phyloP scores from a whole-genome alignment of 1,140 invertebrate species.

The Heliconius hermathena region DNA sequence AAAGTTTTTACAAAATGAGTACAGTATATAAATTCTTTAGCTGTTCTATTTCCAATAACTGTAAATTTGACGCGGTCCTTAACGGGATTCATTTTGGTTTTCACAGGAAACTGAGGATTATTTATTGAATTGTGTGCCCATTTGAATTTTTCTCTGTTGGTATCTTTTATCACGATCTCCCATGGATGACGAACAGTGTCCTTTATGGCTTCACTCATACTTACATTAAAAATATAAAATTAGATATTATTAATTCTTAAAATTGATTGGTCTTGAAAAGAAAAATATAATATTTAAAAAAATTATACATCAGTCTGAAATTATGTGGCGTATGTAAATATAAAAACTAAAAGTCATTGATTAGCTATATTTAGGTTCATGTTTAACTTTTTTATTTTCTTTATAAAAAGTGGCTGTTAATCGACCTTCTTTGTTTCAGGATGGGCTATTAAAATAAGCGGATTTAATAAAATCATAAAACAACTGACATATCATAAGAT shows the following conservation, averaged over 20 bases:
- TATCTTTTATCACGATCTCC: constrained; percentile 57
- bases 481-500: too few relatives aligned
- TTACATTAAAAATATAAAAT: not conserved
- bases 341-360: not conserved
- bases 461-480: too few relatives aligned
- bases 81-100: constrained; percentile 38
- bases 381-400: not conserved
- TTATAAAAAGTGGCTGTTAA: not conserved
- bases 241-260: not conserved
- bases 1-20: constrained; percentile 60
- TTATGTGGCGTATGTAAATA: not conserved
- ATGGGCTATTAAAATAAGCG: too few relatives aligned
- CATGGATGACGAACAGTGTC: constrained; percentile 57
- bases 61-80: constrained; percentile 54
- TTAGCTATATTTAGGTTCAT: not conserved
- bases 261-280: not conserved
- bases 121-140: constrained; percentile 64
- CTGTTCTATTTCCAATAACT: constrained; percentile 63
- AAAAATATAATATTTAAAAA: not conserved
- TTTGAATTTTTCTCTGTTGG: constrained; percentile 51
- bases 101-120: constrained; percentile 57
- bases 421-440: not conserved
- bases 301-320: not conserved
- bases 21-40: constrained; percentile 69
- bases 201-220: constrained; percentile 20